A percentile compares a stretch with the other conserved stretches of the same genome.
Conservation (phyloP, 2,888 invertebrate genomes). For the Acrobasis suavella region DNA sequence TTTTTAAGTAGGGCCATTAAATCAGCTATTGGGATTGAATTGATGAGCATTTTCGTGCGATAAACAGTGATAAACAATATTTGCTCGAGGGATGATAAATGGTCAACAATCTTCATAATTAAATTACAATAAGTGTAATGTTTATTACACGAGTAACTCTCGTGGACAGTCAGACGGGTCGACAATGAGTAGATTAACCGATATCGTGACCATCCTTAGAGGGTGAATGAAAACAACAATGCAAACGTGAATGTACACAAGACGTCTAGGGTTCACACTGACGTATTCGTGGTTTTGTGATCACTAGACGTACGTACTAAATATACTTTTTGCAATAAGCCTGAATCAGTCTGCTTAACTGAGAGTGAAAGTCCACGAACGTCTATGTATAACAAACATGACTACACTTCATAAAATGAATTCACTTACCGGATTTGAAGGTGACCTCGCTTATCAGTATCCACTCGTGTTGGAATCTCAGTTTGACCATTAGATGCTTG, state of each 20-base stretch:
- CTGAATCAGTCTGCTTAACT: too few species aligned
- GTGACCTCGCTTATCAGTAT: conserved; percentile 94
- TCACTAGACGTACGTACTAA: too few species aligned
- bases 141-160: too few species aligned
- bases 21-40: conserved; percentile 23
- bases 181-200: too few species aligned
- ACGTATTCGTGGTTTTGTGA: too few species aligned
- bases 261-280: too few species aligned
- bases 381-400: background rate
- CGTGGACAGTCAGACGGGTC: too few species aligned
- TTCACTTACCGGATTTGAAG: conserved; percentile 88
- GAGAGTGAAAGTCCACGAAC: too few species aligned
- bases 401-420: background rate
- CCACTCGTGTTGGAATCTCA: conserved; percentile 92
- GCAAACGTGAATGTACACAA: too few species aligned
- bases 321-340: too few species aligned
- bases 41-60: conserved; percentile 16
- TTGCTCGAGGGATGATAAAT: background rate
- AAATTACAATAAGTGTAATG: background rate
- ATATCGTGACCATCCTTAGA: too few species aligned
- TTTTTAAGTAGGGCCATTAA: conserved; percentile 41
- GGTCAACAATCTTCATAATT: conserved; percentile 1
- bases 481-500: conserved; percentile 87
- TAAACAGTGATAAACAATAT: conserved; percentile 7
- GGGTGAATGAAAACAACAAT: too few species aligned